Evolutionary conservation across 1,140 invertebrate genomes (phyloP).

Genomic region (Apis laboriosa): DNA sequence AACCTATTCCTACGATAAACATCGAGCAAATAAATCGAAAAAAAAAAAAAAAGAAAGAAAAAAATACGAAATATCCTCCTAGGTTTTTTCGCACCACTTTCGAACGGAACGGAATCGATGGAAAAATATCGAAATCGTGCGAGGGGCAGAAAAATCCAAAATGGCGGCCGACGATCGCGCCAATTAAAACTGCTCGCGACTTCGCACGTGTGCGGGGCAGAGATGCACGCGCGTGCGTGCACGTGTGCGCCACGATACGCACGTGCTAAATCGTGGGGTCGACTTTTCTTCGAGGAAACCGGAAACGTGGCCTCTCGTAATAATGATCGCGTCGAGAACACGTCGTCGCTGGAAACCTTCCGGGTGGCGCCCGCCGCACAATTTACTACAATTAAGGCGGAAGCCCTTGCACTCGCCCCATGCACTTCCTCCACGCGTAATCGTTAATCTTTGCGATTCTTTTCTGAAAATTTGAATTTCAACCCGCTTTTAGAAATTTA

Average conservation of each 20-base stretch:
- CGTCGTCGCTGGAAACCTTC: neutral
- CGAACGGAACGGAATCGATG: neutral
- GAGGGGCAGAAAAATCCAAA: neutral
- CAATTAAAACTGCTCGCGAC: slow-evolving; percentile 32
- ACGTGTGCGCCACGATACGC: slow-evolving; percentile 60
- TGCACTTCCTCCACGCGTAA: neutral
- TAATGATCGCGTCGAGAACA: slow-evolving; percentile 20
- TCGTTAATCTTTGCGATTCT: neutral
- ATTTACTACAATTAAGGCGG: slow-evolving; percentile 5
- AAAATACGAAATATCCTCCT: no score
- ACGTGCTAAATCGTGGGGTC: slow-evolving; percentile 64
- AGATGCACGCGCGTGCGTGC: slow-evolving; percentile 58
- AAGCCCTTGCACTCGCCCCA: neutral
- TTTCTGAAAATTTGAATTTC: neutral
- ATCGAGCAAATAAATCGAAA: no score
- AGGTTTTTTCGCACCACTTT: no score
- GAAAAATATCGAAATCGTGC: neutral
- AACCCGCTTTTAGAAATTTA: no score
- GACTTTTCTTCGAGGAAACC: slow-evolving; percentile 41
- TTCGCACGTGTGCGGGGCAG: slow-evolving; percentile 2
- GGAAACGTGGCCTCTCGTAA: slow-evolving; percentile 41
- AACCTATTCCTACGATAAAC: no score
- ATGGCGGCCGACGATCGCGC: neutral
- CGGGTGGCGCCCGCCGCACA: neutral
- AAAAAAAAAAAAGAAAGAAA: no score